phyloP scores from a whole-genome alignment of 2,797 vertebrate genomes.

The Cryptoprocta ferox region DNA sequence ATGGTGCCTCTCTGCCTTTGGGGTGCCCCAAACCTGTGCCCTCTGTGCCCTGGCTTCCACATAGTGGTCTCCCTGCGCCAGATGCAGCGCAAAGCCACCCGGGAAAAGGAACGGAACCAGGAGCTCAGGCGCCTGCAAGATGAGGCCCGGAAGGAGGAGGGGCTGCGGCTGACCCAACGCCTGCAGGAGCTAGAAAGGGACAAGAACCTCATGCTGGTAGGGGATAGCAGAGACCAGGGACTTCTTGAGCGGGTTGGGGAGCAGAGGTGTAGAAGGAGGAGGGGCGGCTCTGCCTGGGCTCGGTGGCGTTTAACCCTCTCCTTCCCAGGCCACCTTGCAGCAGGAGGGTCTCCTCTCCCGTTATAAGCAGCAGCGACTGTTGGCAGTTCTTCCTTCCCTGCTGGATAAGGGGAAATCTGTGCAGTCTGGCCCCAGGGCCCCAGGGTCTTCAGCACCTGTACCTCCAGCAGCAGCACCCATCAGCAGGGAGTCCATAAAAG shows the following conservation, averaged over 20 bases:
- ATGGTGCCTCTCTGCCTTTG: not conserved
- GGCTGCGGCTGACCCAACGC: constrained; percentile 82
- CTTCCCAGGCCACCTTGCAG: constrained; percentile 87
- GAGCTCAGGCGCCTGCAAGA: constrained; percentile 82
- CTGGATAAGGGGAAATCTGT: not conserved
- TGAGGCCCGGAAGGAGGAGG: constrained; percentile 84
- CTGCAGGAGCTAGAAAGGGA: constrained; percentile 86
- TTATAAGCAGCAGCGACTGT: constrained; percentile 84
- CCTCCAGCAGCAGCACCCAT: not conserved
- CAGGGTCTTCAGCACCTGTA: not conserved
- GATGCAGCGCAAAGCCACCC: constrained; percentile 88
- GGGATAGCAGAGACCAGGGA: not conserved
- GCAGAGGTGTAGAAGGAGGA: no score
- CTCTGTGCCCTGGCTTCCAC: not conserved
- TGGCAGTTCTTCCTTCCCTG: constrained; percentile 36
- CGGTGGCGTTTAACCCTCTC: constrained; percentile 46
- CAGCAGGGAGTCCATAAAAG: constrained; percentile 26
- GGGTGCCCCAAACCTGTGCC: not conserved
- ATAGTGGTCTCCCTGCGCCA: constrained; percentile 84
- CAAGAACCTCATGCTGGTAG: constrained; percentile 87
- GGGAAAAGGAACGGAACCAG: constrained; percentile 86
- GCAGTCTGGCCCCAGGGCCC: not conserved
- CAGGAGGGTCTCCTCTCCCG: constrained; percentile 86
- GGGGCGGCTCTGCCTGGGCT: not conserved
- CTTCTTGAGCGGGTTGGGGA: not conserved